phyloP scores from a whole-genome alignment of 1,140 invertebrate species.

The Halesus radiatus region DNA sequence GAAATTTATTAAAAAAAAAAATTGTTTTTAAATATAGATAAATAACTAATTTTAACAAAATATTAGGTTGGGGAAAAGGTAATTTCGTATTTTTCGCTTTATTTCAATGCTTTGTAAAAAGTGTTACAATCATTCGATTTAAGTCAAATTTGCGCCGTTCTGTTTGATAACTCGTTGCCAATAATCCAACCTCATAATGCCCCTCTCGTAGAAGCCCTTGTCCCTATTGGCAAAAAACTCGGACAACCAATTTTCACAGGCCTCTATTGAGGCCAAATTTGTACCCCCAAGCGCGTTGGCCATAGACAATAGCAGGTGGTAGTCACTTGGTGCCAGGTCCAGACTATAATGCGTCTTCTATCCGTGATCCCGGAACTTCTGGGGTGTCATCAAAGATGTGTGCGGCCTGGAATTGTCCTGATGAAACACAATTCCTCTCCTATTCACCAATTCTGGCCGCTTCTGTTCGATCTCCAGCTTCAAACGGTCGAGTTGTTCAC shows the following conservation, averaged over 20 bases:
- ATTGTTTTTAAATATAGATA: too few species aligned
- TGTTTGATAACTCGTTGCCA: too few species aligned
- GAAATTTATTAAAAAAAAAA: too few species aligned
- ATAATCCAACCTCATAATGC: slow-evolving; percentile 17
- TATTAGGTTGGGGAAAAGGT: neutral
- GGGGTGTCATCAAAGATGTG: too few species aligned
- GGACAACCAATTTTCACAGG: slow-evolving; percentile 26
- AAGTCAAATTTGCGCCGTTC: too few species aligned
- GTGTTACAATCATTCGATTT: neutral
- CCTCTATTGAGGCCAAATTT: slow-evolving; percentile 21
- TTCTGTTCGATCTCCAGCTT: slow-evolving; percentile 6
- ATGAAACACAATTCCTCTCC: neutral
- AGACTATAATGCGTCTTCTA: too few species aligned
- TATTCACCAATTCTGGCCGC: neutral
- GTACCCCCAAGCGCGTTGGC: slow-evolving; percentile 12
- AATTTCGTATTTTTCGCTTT: slow-evolving; percentile 8
- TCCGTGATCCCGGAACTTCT: too few species aligned
- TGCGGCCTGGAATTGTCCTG: too few species aligned
- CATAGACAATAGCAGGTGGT: slow-evolving; percentile 6
- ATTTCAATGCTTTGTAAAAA: slow-evolving; percentile 21
- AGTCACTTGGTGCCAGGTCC: slow-evolving; percentile 22
- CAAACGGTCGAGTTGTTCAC: slow-evolving; percentile 15
- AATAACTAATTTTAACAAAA: too few species aligned
- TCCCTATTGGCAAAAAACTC: slow-evolving; percentile 23
- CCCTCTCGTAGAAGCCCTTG: slow-evolving; percentile 19